These are phyloP conservation scores for Trichechus manatus DNA, from an alignment of 2,113 vertebrate genomes.

Conservation along the genomic window DNA sequence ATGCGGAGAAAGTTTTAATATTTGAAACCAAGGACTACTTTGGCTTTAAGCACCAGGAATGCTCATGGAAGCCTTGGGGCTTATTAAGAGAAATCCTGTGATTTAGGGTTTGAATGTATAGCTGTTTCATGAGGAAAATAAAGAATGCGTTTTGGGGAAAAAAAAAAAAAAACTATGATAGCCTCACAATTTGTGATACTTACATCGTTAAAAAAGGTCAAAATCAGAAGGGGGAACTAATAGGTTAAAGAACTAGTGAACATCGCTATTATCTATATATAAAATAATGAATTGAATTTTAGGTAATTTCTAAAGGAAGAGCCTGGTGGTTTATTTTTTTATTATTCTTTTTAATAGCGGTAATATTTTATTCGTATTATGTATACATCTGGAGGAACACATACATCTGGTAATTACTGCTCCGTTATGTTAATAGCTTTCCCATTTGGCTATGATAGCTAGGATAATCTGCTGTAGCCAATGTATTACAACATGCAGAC, in stretches of 20 bases:
- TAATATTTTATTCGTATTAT: not conserved
- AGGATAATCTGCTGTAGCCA: not conserved
- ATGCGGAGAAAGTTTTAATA: slow-evolving; percentile 94
- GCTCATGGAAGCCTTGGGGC: not conserved
- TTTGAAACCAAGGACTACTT: slow-evolving; percentile 85
- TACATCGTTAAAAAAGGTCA: not conserved
- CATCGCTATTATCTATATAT: not conserved
- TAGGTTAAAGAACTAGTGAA: not conserved
- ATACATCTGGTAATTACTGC: not conserved
- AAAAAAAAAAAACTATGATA: not conserved
- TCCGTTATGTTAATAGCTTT: not conserved
- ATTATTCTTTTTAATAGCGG: not conserved
- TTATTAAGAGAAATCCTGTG: slow-evolving; percentile 72
- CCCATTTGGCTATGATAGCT: not conserved
- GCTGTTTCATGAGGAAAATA: slow-evolving; percentile 71
- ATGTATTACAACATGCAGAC: not conserved
- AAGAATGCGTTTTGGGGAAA: not conserved
- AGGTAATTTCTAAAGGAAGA: not conserved
- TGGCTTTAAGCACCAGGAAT: slow-evolving; percentile 63
- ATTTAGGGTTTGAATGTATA: slow-evolving; percentile 28
- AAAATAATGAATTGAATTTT: not conserved
- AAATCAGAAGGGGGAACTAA: not conserved
- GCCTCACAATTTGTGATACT: not conserved
- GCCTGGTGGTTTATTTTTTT: not conserved
- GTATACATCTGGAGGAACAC: not conserved